Conservation (phyloP, 1,140 invertebrate genomes). For the Drosophila athabasca region DNA sequence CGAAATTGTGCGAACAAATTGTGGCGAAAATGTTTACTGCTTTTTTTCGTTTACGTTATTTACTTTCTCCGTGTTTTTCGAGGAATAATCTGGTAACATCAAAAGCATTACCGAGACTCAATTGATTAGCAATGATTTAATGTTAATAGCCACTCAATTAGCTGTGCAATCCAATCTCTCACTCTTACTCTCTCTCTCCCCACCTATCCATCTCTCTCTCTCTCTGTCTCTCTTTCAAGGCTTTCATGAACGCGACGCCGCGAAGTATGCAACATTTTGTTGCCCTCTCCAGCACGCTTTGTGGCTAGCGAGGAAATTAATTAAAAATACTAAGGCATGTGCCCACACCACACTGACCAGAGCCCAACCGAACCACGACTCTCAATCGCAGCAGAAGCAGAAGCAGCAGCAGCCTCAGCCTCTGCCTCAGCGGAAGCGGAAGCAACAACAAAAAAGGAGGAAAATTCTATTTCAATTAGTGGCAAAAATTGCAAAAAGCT, state of each 20-base stretch:
- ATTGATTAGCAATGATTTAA: slow-evolving; percentile 76
- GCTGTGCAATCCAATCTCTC: neutral
- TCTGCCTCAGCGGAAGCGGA: neutral
- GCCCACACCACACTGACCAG: slow-evolving; percentile 18
- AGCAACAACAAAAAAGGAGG: slow-evolving; percentile 53
- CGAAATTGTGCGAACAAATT: neutral
- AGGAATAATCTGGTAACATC: neutral
- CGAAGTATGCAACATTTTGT: slow-evolving; percentile 61
- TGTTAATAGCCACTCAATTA: slow-evolving; percentile 72
- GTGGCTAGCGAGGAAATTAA: slow-evolving; percentile 66
- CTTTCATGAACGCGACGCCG: slow-evolving; percentile 46
- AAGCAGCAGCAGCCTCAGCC: no score
- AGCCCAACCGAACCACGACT: slow-evolving; percentile 39
- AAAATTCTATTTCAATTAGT: slow-evolving; percentile 82
- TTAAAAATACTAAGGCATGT: slow-evolving; percentile 75
- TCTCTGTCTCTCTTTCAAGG: slow-evolving; percentile 1
- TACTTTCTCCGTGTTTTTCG: neutral
- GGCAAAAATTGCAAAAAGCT: slow-evolving; percentile 80
- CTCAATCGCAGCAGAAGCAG: slow-evolving; percentile 9
- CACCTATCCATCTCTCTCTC: neutral
- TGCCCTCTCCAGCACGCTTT: slow-evolving; percentile 45
- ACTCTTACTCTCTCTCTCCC: neutral
- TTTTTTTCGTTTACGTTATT: neutral
- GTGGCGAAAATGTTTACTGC: neutral
- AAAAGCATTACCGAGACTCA: slow-evolving; percentile 24